Base-by-base conservation (phyloP, 2,797 vertebrate species). In the Phyllotis vaccarum region DNA sequence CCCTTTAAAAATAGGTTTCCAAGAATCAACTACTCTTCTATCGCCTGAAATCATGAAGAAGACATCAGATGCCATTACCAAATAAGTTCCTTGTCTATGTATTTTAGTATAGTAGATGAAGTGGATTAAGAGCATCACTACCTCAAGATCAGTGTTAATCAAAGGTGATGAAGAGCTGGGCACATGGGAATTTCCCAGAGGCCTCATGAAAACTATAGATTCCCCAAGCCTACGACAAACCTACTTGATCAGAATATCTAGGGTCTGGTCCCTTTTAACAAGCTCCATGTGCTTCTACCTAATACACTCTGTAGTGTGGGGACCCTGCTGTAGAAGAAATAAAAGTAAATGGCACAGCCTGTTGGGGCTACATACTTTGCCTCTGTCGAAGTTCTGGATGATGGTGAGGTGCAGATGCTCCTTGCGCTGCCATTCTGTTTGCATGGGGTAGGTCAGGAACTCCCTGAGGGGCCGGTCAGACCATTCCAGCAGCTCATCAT, bases 351-450 rank as follows among this genome's bases (percentile, higher is more conserved):
- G 17, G 11, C 46, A 14, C 0, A 0, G n/a, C 8, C 13, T 2
- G 29, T 31, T 14, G 12, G 31, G 10, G 76, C 2, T 8, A 11
- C 98, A 98, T 98, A 99, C 99, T 99, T 99, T 99, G 96, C 99
- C 99, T 91, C 99, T 98, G 68, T 99, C 99, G 54, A 99, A 99
- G 98, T 99, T 99, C 98, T 99, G 99, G 96, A 99, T 99, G 97
- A 99, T 99, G 79, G 99, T 99, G 97, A 99, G 99, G 96, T 99
- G 99, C 95, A 99, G 98, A 75, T 98, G 99, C 97, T 99, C 99
- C 96, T 99, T 99, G n/a, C 99, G 99, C 80, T 99, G 99, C 99
- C 99, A 99, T 97, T 99, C 99, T 8, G 99, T 99, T 97, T 99
- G 99, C 99, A 99, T 99, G 96, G 99, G 99, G 97, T 99, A 99